A percentile compares a stretch with the other conserved stretches of the same genome.
These are phyloP conservation scores for Prosapia bicincta DNA, from an alignment of 2,888 invertebrate genomes.

Conservation along the genomic window DNA sequence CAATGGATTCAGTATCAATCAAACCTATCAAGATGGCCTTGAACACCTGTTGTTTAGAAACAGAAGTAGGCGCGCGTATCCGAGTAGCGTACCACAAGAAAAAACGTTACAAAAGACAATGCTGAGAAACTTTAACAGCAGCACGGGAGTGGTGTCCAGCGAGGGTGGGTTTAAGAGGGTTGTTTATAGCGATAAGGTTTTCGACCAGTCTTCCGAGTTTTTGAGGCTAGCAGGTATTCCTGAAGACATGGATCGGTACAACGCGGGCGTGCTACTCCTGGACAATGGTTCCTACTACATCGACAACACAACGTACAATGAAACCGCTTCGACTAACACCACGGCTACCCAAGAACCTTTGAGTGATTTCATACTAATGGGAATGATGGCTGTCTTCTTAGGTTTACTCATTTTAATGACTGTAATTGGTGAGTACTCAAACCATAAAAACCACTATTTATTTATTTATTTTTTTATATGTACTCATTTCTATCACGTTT, in stretches of 20 bases:
- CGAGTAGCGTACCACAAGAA: neutral
- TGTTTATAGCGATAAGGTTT: too few species aligned
- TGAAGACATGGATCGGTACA: neutral
- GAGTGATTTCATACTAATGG: slow-evolving; percentile 67
- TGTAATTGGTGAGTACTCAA: slow-evolving; percentile 83
- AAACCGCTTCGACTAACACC: neutral
- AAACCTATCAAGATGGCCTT: too few species aligned
- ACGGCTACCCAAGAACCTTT: neutral
- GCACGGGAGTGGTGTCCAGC: neutral
- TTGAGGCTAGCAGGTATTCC: neutral
- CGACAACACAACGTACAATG: neutral
- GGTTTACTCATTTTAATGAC: slow-evolving; percentile 91
- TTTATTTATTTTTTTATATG: too few species aligned
- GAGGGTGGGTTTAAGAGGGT: too few species aligned
- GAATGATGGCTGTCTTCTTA: slow-evolving; percentile 73
- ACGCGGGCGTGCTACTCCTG: neutral
- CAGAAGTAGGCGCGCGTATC: too few species aligned
- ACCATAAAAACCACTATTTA: too few species aligned
- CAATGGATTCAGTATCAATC: too few species aligned
- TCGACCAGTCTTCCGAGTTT: neutral
- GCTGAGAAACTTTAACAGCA: too few species aligned
- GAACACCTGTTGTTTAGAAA: too few species aligned
- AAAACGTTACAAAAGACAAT: neutral
- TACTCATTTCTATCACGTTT: too few species aligned
- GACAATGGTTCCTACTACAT: slow-evolving; percentile 6